These are phyloP conservation scores for Trachelus troglodyta DNA, from an alignment of 2,888 invertebrate species.

Conservation along the genomic window DNA sequence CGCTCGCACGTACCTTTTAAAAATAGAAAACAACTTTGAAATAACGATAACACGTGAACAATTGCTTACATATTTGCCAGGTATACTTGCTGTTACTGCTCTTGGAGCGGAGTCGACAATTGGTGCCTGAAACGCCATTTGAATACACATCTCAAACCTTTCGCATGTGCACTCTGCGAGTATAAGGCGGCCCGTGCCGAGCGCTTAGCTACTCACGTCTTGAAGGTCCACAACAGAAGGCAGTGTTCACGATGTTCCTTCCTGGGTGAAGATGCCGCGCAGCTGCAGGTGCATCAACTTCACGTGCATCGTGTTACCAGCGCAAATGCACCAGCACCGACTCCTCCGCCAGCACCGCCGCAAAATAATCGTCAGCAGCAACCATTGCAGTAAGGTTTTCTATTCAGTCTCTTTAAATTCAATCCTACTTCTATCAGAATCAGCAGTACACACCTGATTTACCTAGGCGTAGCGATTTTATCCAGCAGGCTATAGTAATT, in stretches of 20 bases:
- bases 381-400: conserved; percentile 45
- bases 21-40: not conserved
- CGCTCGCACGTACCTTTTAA: not conserved
- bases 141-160: conserved; percentile 93
- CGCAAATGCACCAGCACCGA: conserved; percentile 41
- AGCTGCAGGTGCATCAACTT: conserved; percentile 81
- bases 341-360: conserved; percentile 32
- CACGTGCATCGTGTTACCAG: conserved; percentile 58
- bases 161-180: conserved; percentile 89
- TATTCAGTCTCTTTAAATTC: not conserved
- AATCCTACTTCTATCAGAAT: not conserved
- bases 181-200: conserved; percentile 94
- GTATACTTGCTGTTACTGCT: conserved; percentile 89
- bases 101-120: conserved; percentile 93
- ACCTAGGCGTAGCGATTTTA: not conserved
- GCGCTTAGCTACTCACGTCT: conserved; percentile 87
- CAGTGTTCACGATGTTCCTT: conserved; percentile 90
- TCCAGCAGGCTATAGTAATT: not conserved
- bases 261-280: conserved; percentile 85
- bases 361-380: conserved; percentile 30
- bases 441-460: not conserved
- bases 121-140: conserved; percentile 94
- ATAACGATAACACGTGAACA: not conserved
- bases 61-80: conserved; percentile 50
- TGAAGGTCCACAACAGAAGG: conserved; percentile 92